Evolutionary conservation across 2,888 invertebrate species (phyloP).

Genomic region (Diarsia brunnea): DNA sequence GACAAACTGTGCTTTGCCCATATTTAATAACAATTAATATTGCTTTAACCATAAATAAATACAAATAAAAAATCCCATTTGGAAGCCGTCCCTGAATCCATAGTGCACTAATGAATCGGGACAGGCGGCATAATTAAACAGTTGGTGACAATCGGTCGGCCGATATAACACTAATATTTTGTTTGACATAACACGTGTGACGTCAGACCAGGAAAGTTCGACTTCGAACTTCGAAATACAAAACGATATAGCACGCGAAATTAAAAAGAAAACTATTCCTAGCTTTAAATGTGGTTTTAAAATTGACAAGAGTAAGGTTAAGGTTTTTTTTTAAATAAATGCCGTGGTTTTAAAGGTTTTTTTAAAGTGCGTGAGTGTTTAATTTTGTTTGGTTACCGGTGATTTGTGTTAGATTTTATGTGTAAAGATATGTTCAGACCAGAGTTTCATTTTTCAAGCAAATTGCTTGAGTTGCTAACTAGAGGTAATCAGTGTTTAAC

Average conservation of each 20-base stretch:
- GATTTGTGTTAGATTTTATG: slow-evolving; percentile 64
- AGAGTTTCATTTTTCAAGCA: slow-evolving; percentile 88
- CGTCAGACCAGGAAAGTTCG: slow-evolving; percentile 43
- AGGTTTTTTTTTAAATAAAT: background rate
- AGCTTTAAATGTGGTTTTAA: background rate
- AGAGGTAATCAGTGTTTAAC: slow-evolving; percentile 76
- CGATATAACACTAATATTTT: slow-evolving; percentile 81
- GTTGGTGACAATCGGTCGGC: slow-evolving; percentile 84
- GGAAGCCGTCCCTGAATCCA: slow-evolving; percentile 81
- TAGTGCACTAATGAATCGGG: slow-evolving; percentile 89
- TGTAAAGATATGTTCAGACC: slow-evolving; percentile 81
- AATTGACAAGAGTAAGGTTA: background rate
- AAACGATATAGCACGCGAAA: background rate
- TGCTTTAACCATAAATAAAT: background rate
- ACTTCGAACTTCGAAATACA: slow-evolving; percentile 14
- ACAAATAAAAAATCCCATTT: slow-evolving; percentile 36
- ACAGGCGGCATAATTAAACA: slow-evolving; percentile 88
- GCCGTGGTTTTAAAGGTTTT: background rate
- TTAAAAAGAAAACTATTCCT: background rate
- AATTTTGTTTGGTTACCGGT: slow-evolving; percentile 6
- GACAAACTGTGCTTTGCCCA: background rate
- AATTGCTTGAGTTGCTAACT: slow-evolving; percentile 85
- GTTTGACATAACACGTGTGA: slow-evolving; percentile 69
- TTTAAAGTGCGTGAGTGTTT: slow-evolving; percentile 21
- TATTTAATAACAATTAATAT: too few relatives aligned